Evolutionary conservation across 2,113 vertebrate species (phyloP).

Genomic region (Cebus imitator): DNA sequence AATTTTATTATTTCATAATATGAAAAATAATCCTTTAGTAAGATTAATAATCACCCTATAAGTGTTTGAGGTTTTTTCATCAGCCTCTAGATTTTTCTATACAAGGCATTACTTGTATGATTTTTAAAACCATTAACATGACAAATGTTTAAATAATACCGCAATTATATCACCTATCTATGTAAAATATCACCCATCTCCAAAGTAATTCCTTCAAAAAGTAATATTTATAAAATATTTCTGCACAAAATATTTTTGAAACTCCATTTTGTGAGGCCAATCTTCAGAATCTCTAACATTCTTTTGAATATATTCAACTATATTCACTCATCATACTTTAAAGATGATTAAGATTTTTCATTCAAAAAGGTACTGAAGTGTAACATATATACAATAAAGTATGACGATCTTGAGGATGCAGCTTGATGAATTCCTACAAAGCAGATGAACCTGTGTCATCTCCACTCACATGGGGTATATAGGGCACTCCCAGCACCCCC

Average conservation of each 20-base stretch:
- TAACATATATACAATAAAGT: background rate
- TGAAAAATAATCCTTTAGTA: background rate
- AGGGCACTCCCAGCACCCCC: background rate
- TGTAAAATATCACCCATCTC: background rate
- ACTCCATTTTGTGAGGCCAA: background rate
- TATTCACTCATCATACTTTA: background rate
- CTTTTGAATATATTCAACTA: background rate
- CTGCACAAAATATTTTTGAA: background rate
- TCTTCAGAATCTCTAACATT: background rate
- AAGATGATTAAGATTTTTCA: background rate
- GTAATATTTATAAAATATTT: background rate
- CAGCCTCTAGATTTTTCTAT: background rate
- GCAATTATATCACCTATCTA: background rate
- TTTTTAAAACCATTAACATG: background rate
- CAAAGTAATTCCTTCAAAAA: slow-evolving; percentile 4
- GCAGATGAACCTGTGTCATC: background rate
- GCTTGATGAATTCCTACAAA: background rate
- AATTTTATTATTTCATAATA: background rate
- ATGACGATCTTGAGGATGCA: background rate
- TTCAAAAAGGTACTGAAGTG: background rate
- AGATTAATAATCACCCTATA: background rate
- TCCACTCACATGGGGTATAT: background rate
- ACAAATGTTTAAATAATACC: background rate
- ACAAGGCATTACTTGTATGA: background rate
- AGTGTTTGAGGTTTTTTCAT: background rate